Conservation (phyloP, 2,113 vertebrate species). For the Pelecanoides urinatrix region DNA sequence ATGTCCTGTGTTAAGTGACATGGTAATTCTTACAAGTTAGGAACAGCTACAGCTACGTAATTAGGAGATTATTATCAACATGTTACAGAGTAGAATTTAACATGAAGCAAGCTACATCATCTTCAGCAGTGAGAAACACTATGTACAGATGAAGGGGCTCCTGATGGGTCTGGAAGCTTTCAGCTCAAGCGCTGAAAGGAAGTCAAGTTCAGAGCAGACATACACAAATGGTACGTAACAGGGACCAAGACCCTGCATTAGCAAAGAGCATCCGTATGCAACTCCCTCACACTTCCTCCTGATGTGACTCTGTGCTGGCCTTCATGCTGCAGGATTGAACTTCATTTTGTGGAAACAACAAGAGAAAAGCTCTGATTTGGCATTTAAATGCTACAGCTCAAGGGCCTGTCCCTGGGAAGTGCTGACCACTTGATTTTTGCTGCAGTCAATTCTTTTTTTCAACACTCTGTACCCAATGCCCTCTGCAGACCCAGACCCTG, state of each 20-base stretch:
- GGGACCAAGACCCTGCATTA: neutral
- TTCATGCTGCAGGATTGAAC: neutral
- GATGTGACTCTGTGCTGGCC: neutral
- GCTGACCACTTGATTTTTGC: neutral
- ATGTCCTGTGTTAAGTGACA: neutral
- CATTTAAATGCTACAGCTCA: neutral
- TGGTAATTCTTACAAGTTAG: neutral
- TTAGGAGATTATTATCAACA: neutral
- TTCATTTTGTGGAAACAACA: neutral
- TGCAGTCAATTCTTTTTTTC: neutral
- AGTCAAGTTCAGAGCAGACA: neutral
- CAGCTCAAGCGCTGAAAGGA: neutral
- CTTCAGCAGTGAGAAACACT: neutral
- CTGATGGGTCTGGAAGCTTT: neutral
- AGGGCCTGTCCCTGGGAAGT: neutral
- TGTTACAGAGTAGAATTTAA: neutral
- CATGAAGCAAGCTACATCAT: neutral
- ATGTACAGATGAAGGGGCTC: rapidly evolving
- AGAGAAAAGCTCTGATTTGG: neutral
- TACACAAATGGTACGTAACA: neutral
- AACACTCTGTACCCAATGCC: neutral
- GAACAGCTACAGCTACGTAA: neutral
- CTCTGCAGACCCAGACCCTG: neutral
- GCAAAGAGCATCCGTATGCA: neutral
- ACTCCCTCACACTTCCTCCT: neutral